These are phyloP conservation scores for Corythornis madagascariensis DNA, from an alignment of 2,113 vertebrate genomes.

Conservation along the genomic window DNA sequence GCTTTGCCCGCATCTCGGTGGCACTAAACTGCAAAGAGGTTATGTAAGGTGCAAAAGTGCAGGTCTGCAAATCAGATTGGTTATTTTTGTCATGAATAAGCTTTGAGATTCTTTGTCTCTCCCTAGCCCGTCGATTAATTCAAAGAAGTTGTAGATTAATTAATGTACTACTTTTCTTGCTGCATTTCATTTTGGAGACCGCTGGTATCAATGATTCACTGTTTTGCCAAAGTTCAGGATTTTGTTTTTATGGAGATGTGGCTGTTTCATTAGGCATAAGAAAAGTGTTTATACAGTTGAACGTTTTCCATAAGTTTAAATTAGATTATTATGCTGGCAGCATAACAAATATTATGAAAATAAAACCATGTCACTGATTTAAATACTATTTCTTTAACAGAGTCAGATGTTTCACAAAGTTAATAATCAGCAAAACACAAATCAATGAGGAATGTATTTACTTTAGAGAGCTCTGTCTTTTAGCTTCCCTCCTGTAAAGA, in stretches of 20 bases:
- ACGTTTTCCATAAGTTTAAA: neutral
- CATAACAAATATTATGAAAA: neutral
- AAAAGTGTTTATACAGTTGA: neutral
- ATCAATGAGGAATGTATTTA: conserved; percentile 3
- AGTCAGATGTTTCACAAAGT: neutral
- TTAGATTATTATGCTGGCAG: neutral
- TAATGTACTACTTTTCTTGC: neutral
- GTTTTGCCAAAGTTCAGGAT: neutral
- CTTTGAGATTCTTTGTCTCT: neutral
- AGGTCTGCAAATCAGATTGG: neutral
- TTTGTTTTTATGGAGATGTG: neutral
- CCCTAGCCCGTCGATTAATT: accelerated
- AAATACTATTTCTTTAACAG: neutral
- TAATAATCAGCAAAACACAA: conserved; percentile 38
- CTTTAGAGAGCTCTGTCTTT: neutral
- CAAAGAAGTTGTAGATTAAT: neutral
- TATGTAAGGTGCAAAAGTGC: neutral
- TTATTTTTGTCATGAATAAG: too few species aligned
- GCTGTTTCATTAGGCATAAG: neutral
- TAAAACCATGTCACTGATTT: neutral
- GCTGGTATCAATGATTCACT: neutral
- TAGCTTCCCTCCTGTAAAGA: neutral
- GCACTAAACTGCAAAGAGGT: neutral
- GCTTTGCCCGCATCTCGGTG: neutral
- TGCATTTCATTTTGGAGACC: neutral